Conservation (phyloP, 2,113 vertebrate species). For the Pleuronectes platessa region DNA sequence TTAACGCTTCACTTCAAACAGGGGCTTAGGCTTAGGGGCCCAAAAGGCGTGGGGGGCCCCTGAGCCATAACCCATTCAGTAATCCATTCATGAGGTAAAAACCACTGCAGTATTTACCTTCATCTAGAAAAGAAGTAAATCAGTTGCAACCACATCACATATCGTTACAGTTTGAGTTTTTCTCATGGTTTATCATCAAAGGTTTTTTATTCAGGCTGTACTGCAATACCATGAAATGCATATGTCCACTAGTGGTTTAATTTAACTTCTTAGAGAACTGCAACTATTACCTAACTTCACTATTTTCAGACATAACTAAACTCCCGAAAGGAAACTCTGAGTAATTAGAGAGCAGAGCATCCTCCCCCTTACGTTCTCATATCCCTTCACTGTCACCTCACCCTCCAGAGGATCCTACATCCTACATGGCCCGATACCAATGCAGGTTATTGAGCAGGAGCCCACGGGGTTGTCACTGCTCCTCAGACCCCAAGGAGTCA, state of each 20-base stretch:
- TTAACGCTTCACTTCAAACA: not conserved
- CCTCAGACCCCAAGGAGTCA: conserved; percentile 19
- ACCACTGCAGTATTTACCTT: not conserved
- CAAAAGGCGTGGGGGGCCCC: not conserved
- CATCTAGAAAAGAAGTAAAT: not conserved
- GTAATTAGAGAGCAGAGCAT: conserved; percentile 38
- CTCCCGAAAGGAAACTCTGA: conserved; percentile 25
- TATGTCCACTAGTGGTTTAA: conserved; percentile 2
- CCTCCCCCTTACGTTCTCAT: conserved; percentile 2
- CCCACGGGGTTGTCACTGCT: not conserved
- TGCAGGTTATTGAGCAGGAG: too few relatives aligned
- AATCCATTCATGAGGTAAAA: not conserved
- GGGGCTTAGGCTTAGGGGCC: not conserved
- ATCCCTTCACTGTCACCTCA: conserved; percentile 13
- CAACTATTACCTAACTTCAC: conserved; percentile 6
- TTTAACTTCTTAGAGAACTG: not conserved
- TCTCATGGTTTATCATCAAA: conserved; percentile 4
- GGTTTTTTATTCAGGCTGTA: not conserved
- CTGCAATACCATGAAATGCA: not conserved
- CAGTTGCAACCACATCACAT: not conserved
- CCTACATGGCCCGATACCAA: too few relatives aligned
- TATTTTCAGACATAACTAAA: conserved; percentile 29
- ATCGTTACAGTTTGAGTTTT: not conserved
- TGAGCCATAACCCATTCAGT: not conserved
- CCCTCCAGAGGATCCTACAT: not conserved